Evolutionary conservation across 2,797 vertebrate genomes (phyloP).

Genomic region (Takifugu ocellatus): DNA sequence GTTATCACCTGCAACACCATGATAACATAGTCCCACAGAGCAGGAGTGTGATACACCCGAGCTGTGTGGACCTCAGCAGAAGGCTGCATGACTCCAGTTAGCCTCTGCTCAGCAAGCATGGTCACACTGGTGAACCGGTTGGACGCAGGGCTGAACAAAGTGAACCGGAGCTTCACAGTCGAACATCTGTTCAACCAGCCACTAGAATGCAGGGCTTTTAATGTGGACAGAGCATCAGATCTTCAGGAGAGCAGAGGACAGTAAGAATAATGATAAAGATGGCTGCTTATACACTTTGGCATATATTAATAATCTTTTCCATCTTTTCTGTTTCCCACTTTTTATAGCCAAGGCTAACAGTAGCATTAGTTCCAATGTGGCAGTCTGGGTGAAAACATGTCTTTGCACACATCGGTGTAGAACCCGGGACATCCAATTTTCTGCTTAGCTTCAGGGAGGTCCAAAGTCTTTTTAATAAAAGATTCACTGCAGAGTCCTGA

Average conservation of each 20-base stretch:
- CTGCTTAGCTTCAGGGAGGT: neutral
- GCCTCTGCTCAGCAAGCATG: constrained; percentile 51
- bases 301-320: neutral
- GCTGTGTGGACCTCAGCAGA: constrained; percentile 69
- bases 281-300: neutral
- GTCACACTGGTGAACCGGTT: constrained; percentile 73
- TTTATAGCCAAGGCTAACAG: constrained; percentile 64
- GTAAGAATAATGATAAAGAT: neutral
- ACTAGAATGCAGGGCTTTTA: constrained; percentile 51
- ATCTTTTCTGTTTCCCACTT: constrained; percentile 57
- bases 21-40: constrained; percentile 43
- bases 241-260: constrained; percentile 43
- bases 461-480: constrained; percentile 1
- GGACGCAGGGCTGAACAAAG: constrained; percentile 70
- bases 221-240: constrained; percentile 34
- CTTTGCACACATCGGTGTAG: constrained; percentile 1
- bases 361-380: constrained; percentile 15
- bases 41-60: constrained; percentile 48
- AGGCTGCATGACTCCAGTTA: constrained; percentile 41
- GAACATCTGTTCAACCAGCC: constrained; percentile 60
- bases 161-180: constrained; percentile 67
- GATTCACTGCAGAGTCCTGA: constrained; percentile 32
- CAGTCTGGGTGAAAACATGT: constrained; percentile 39
- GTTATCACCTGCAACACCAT: constrained; percentile 73
- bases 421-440: constrained; percentile 1